These are phyloP conservation scores for Mergus octosetaceus DNA, from an alignment of 2,797 vertebrate species.

Conservation along the genomic window DNA sequence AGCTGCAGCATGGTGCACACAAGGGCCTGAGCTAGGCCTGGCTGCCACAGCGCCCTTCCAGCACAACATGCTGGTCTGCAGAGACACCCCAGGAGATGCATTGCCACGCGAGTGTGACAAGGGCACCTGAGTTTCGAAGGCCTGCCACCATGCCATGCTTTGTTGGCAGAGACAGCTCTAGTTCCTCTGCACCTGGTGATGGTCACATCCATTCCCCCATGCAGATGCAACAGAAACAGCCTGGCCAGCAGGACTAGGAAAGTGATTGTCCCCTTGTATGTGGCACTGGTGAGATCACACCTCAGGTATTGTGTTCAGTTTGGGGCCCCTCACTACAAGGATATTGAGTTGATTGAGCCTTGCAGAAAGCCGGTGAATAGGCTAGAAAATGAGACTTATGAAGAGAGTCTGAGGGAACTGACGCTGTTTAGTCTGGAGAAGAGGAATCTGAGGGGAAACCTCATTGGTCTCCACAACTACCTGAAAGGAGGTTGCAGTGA, in stretches of 20 bases:
- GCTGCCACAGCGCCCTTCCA: not conserved
- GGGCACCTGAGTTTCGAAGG: not conserved
- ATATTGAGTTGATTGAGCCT: not conserved
- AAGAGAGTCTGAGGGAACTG: not conserved
- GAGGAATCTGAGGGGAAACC: not conserved
- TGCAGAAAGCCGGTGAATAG: not conserved
- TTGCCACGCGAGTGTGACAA: rapidly evolving
- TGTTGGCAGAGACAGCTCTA: not conserved
- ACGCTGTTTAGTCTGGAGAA: not conserved
- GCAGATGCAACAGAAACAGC: not conserved
- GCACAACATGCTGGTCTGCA: not conserved
- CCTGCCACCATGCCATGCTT: not conserved
- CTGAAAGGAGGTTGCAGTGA: not conserved
- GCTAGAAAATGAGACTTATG: not conserved
- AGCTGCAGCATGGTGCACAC: rapidly evolving
- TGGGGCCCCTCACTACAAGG: not conserved
- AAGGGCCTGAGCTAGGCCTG: not conserved
- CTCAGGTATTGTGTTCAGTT: too few relatives aligned
- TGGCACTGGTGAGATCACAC: too few relatives aligned
- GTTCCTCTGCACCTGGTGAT: rapidly evolving
- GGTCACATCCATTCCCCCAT: not conserved
- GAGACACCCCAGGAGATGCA: not conserved
- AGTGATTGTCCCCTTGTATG: too few relatives aligned
- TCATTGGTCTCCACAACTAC: not conserved
- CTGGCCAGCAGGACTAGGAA: too few relatives aligned